Conservation (phyloP, 2,113 vertebrate genomes). For the Sinocyclocheilus rhinocerous region DNA sequence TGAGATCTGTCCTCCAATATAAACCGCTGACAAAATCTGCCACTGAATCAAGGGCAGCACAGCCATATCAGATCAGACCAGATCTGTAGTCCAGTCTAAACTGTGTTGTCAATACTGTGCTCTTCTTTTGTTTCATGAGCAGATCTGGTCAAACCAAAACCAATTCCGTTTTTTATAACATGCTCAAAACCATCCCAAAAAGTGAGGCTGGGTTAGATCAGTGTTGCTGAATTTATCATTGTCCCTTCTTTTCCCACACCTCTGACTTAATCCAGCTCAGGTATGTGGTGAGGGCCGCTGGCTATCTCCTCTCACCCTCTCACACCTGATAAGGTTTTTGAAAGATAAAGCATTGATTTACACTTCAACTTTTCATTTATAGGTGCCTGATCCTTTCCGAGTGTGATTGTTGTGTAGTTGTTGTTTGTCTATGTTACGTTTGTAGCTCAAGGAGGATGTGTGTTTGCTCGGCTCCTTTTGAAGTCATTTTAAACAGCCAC, state of each 20-base stretch:
- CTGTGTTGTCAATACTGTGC: neutral
- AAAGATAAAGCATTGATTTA: slow-evolving; percentile 47
- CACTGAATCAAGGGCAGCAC: slow-evolving; percentile 68
- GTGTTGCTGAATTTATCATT: neutral
- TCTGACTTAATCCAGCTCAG: slow-evolving; percentile 14
- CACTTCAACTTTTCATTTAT: slow-evolving; percentile 41
- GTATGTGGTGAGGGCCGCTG: slow-evolving; percentile 33
- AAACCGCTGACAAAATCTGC: slow-evolving; percentile 65
- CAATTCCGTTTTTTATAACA: neutral
- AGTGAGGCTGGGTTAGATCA: neutral
- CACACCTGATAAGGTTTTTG: slow-evolving; percentile 57
- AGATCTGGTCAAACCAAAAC: neutral
- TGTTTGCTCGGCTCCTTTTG: slow-evolving; percentile 62
- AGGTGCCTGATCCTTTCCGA: slow-evolving; percentile 18
- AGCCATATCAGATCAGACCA: slow-evolving; percentile 29
- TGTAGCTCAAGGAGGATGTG: slow-evolving; percentile 51
- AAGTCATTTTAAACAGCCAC: slow-evolving; percentile 56
- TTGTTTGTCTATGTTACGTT: slow-evolving; percentile 34
- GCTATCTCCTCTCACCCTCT: slow-evolving; percentile 45
- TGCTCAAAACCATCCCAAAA: neutral
- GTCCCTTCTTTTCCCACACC: slow-evolving; percentile 9
- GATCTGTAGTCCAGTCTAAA: slow-evolving; percentile 14
- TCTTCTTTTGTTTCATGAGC: neutral
- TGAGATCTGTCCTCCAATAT: slow-evolving; percentile 62
- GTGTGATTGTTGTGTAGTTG: slow-evolving; percentile 17